phyloP scores from a whole-genome alignment of 37 sponge, comb jelly and placozoan species.

The Agelas oroides region DNA sequence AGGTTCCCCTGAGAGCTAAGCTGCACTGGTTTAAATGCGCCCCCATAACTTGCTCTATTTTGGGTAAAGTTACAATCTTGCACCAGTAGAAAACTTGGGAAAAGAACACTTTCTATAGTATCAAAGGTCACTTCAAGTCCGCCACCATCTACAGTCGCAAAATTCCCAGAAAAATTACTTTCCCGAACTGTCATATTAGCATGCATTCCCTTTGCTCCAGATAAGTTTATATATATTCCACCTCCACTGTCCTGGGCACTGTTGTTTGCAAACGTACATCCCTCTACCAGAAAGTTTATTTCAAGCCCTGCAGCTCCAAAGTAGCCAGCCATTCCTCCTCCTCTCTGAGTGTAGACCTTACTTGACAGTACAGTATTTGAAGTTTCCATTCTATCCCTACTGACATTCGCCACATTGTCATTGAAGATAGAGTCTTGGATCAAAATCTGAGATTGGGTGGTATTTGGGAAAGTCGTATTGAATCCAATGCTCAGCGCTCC shows the following conservation, averaged over 20 bases:
- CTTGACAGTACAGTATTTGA: neutral
- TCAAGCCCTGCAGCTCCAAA: neutral
- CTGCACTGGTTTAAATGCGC: too few species aligned
- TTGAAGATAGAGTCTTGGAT: slow-evolving; percentile 6
- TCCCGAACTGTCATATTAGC: neutral
- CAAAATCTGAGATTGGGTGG: neutral
- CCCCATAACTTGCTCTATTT: neutral
- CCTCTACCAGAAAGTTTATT: neutral
- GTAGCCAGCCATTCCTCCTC: slow-evolving; percentile 31
- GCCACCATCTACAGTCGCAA: slow-evolving; percentile 33
- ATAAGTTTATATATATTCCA: slow-evolving; percentile 21
- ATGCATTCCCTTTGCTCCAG: neutral
- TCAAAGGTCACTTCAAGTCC: slow-evolving; percentile 25
- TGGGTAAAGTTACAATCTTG: neutral
- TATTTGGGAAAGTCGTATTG: neutral
- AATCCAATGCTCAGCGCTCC: slow-evolving; percentile 25
- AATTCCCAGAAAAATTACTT: slow-evolving; percentile 19
- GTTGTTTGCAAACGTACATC: neutral
- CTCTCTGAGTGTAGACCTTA: slow-evolving; percentile 16
- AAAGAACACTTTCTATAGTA: neutral
- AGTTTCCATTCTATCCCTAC: neutral
- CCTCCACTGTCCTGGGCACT: slow-evolving; percentile 29
- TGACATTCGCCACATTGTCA: slow-evolving; percentile 6
- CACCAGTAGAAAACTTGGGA: neutral
- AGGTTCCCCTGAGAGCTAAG: neutral